Conservation (phyloP, 2,888 invertebrate species). For the Drosophila robusta region DNA sequence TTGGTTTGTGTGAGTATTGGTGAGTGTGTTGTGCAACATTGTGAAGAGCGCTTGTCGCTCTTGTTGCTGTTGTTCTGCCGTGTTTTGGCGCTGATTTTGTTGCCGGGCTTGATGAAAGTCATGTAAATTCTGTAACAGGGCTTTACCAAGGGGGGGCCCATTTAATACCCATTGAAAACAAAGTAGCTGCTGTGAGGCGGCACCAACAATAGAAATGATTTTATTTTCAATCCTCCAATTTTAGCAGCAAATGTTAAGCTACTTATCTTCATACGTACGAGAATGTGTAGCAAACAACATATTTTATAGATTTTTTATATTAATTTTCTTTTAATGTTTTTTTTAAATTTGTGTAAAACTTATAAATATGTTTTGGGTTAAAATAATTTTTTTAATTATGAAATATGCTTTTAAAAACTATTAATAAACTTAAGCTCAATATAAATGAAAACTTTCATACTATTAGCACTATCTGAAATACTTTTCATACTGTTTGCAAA, state of each 20-base stretch:
- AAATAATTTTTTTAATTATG: too few species aligned
- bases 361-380: too few species aligned
- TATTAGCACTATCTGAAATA: too few species aligned
- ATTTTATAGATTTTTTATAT: too few species aligned
- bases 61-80: slow-evolving; percentile 41
- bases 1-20: slow-evolving; percentile 22
- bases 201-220: slow-evolving; percentile 1
- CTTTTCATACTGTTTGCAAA: too few species aligned
- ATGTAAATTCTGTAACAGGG: slow-evolving; percentile 49
- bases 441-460: too few species aligned
- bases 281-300: not conserved
- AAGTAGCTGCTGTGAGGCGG: slow-evolving; percentile 1
- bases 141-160: slow-evolving; percentile 13
- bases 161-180: slow-evolving; percentile 27
- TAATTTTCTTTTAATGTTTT: too few species aligned
- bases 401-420: too few species aligned
- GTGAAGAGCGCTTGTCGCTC: slow-evolving; percentile 56
- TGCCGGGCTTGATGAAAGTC: slow-evolving; percentile 47
- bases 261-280: not conserved
- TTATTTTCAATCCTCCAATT: slow-evolving; percentile 1
- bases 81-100: slow-evolving; percentile 49
- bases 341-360: too few species aligned
- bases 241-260: not conserved
- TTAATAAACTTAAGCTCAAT: not conserved
- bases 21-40: slow-evolving; percentile 62